These are phyloP conservation scores for Periphyllus acericola DNA, from an alignment of 2,888 invertebrate genomes.

Conservation along the genomic window DNA sequence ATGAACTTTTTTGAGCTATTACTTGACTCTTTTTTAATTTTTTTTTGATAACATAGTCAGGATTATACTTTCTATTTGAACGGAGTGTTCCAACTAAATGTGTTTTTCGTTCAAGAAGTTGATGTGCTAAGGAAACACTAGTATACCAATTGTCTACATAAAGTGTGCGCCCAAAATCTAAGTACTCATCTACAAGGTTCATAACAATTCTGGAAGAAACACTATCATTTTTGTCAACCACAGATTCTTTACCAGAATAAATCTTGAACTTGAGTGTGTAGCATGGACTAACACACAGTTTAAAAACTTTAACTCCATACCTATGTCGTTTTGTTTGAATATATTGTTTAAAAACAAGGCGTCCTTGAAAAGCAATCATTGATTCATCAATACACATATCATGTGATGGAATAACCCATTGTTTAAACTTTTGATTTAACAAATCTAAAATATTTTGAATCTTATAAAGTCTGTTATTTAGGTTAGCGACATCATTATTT, in stretches of 20 bases:
- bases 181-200: not conserved
- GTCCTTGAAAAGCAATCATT: conserved; percentile 66
- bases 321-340: conserved; percentile 66
- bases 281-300: conserved; percentile 65
- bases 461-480: conserved; percentile 63
- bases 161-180: conserved; percentile 26
- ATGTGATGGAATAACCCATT: conserved; percentile 64
- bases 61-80: conserved; percentile 36
- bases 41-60: conserved; percentile 26
- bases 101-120: conserved; percentile 34
- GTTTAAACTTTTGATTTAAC: conserved; percentile 44
- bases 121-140: conserved; percentile 43
- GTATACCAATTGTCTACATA: conserved; percentile 58
- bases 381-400: conserved; percentile 66
- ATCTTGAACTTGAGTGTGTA: conserved; percentile 64
- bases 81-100: conserved; percentile 57
- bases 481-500: conserved; percentile 63
- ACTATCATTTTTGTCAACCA: not conserved
- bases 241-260: conserved; percentile 64
- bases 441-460: conserved; percentile 56
- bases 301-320: conserved; percentile 66
- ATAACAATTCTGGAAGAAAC: conserved; percentile 23
- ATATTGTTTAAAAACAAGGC: conserved; percentile 66
- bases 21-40: conserved; percentile 55
- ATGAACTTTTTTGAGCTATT: conserved; percentile 62